phyloP scores from a whole-genome alignment of 35 echinoderm and acorn worm species.

The Amphiura filiformis region DNA sequence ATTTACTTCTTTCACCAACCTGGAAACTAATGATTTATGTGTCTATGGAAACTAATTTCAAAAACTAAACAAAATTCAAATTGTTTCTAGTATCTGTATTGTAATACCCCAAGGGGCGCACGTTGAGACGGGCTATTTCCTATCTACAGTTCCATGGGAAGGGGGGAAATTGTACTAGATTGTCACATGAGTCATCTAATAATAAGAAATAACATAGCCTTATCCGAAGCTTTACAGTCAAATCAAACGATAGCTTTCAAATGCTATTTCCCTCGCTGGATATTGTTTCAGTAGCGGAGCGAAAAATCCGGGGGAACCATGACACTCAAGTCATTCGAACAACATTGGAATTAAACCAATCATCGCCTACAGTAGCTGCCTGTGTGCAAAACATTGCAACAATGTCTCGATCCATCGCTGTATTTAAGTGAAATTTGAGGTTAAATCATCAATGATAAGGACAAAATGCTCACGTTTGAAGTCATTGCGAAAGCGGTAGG shows the following conservation, averaged over 20 bases:
- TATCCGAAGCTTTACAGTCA: background rate
- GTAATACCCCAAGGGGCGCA: background rate
- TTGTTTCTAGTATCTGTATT: background rate
- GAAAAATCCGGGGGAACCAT: background rate
- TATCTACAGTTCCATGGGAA: background rate
- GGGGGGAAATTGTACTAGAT: background rate
- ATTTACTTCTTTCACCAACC: too few relatives aligned
- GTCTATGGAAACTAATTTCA: background rate
- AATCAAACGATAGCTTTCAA: background rate
- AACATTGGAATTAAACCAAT: background rate
- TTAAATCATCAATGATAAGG: background rate
- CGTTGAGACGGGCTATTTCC: background rate
- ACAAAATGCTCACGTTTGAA: background rate
- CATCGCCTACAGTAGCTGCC: background rate
- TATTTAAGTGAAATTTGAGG: background rate
- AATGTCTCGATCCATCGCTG: background rate
- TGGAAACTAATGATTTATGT: background rate
- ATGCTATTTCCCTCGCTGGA: background rate
- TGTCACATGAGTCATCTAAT: background rate
- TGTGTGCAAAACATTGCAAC: background rate
- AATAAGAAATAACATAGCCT: background rate
- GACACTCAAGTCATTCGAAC: background rate
- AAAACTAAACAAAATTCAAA: background rate
- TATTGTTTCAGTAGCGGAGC: background rate
- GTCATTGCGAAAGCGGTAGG: background rate